Evolutionary conservation across 1,140 invertebrate genomes (phyloP), one percentile per base, ranked within the genome.

Genomic region (Anadara kagoshimensis): DNA sequence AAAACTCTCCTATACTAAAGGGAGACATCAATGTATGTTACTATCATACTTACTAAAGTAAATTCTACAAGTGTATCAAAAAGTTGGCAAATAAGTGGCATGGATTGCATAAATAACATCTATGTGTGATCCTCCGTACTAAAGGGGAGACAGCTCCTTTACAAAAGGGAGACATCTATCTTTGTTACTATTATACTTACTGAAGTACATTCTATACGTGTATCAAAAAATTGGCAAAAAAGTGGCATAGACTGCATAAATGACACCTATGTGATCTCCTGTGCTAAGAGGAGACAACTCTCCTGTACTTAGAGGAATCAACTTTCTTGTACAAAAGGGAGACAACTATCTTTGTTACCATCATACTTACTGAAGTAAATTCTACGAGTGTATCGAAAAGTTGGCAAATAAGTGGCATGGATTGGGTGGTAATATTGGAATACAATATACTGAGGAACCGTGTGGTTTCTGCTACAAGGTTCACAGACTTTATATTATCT

Each of bases 401-500:
- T 56, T 86, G 82, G 11, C 80, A 83, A 26, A 86, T 72, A 3
- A 89, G 74, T 7, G 78, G 81, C 43, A 87, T 81, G 14, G 86
- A 86, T 26, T 84, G 79, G 10, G 73, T 67, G 57, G 79, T 84
- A 26, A 89, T 81, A 68, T 83, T 88, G n/a, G 82, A 81, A 68
- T 89, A 89, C 12, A 88, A 68, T 16, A 87, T 78, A 61, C 73
- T 83, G 5, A 88, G 65, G 56, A 88, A 87, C 26, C 79, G 75
- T 5, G 84, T 83, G 16, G 84, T 85, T 67, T 87, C 83, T 14
- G 80, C 85, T 0, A 89, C 85, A 20, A 89, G 68, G 74, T 89
- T 88, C 36, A 88, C 80, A 36, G 85, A 86, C 65, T 86, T 89
- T 57, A 87, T 87, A 76, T 88, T 89, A 72, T 88, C 87, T 36